phyloP scores from a whole-genome alignment of 2,113 vertebrate genomes.

The Willisornis vidua region DNA sequence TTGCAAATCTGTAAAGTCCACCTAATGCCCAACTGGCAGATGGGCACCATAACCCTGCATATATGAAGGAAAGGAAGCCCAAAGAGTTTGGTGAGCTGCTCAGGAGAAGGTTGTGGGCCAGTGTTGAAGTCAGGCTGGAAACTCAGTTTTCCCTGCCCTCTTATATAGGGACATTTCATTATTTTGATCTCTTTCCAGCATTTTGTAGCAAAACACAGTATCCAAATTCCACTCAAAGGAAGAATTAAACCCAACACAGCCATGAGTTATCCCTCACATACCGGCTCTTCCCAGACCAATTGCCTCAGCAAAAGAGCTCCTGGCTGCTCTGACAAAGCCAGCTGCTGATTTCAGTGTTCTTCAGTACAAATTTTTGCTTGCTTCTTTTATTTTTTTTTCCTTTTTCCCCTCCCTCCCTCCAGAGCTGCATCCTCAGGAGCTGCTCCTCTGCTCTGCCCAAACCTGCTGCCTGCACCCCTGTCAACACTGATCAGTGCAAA shows the following conservation, averaged over 20 bases:
- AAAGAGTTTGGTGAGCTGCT: neutral
- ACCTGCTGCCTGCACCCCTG: neutral
- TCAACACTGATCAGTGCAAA: neutral
- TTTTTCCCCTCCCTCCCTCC: neutral
- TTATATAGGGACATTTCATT: neutral
- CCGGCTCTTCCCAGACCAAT: neutral
- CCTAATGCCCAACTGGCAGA: neutral
- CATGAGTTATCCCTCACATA: neutral
- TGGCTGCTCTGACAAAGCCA: neutral
- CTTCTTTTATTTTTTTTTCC: neutral
- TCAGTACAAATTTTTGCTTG: neutral
- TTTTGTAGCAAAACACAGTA: neutral
- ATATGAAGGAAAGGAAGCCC: neutral
- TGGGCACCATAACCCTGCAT: fast-evolving
- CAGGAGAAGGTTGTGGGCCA: neutral
- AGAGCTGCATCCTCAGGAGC: neutral
- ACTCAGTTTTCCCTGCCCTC: neutral
- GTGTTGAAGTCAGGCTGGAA: neutral
- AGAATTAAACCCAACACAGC: neutral
- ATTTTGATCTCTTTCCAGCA: neutral
- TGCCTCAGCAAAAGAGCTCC: neutral
- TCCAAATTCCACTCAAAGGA: neutral
- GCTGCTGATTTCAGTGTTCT: neutral
- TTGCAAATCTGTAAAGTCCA: neutral
- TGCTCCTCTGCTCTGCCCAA: conserved; percentile 12